phyloP scores from a whole-genome alignment of 1,140 invertebrate species.

The Euwallacea fornicatus region DNA sequence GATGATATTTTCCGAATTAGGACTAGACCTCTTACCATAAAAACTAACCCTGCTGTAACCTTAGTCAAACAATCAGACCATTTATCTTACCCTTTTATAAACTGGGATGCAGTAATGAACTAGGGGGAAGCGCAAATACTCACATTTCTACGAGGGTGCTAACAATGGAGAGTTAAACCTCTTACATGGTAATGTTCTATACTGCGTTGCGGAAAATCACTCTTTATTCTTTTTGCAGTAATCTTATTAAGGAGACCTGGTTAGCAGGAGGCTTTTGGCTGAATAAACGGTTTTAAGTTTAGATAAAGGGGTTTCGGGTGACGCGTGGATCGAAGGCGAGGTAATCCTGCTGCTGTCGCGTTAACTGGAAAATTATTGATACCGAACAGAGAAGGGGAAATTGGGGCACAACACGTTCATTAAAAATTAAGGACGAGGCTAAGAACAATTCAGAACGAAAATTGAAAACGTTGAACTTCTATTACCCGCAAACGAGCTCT shows the following conservation, averaged over 20 bases:
- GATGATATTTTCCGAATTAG: too few species aligned
- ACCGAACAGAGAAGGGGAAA: too few species aligned
- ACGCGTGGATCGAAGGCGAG: not conserved
- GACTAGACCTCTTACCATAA: too few species aligned
- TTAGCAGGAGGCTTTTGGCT: conserved; percentile 8
- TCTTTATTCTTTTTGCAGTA: conserved; percentile 23
- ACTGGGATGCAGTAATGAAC: not conserved
- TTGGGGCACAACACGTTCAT: too few species aligned
- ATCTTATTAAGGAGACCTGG: conserved; percentile 20
- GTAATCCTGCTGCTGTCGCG: not conserved
- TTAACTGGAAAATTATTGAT: too few species aligned
- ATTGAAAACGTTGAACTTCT: too few species aligned
- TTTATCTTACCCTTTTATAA: not conserved
- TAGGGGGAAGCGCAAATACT: not conserved
- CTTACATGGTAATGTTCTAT: conserved; percentile 15
- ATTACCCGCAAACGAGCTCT: too few species aligned
- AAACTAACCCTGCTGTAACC: too few species aligned
- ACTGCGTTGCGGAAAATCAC: conserved; percentile 20
- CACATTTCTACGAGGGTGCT: conserved; percentile 1
- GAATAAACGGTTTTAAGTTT: conserved; percentile 7
- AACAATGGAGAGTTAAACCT: conserved; percentile 20
- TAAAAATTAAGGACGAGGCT: too few species aligned
- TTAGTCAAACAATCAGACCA: too few species aligned
- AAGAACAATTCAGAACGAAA: too few species aligned
- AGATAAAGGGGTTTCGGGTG: conserved; percentile 2